Percentiles rank a stretch among this genome's conserved stretches.
Evolutionary conservation across 2,888 invertebrate genomes (phyloP).

Genomic region (Perizoma affinitatum): DNA sequence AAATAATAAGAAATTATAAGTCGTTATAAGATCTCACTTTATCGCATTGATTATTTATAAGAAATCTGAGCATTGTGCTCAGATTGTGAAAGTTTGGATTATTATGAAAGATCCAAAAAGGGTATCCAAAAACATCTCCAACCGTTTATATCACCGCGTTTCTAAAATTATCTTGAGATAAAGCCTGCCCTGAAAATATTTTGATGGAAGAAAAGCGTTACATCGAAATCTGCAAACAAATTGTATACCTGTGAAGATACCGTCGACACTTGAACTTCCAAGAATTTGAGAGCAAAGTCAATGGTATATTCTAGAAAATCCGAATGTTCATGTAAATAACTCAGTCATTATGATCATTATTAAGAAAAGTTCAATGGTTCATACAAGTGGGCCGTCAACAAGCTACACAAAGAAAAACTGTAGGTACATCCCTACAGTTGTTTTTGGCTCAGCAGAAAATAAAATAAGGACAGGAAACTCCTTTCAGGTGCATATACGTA

Average conservation of each 20-base stretch:
- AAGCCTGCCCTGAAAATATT: background rate
- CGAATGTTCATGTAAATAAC: background rate
- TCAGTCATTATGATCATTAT: background rate
- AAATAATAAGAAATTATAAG: too few relatives aligned
- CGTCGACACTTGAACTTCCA: constrained; percentile 5
- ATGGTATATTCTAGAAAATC: background rate
- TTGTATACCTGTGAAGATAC: background rate
- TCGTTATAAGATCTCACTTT: too few relatives aligned
- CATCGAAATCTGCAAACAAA: background rate
- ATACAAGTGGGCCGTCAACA: constrained; percentile 8
- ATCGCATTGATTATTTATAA: too few relatives aligned
- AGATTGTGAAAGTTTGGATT: too few relatives aligned
- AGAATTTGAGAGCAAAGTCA: constrained; percentile 1
- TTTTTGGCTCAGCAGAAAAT: too few relatives aligned
- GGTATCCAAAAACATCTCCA: too few relatives aligned
- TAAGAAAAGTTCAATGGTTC: constrained; percentile 10
- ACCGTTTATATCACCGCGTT: too few relatives aligned
- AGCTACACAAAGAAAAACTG: constrained; percentile 1
- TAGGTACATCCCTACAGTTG: too few relatives aligned
- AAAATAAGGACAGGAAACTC: too few relatives aligned
- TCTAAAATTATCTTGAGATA: background rate
- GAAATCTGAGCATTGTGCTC: too few relatives aligned
- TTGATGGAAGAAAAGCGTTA: background rate
- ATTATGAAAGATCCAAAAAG: too few relatives aligned
- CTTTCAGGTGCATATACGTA: too few relatives aligned